A percentile compares a stretch with the other conserved stretches of the same genome.
phyloP scores from a whole-genome alignment of 2,888 invertebrate species.

The Xestia ashworthii region DNA sequence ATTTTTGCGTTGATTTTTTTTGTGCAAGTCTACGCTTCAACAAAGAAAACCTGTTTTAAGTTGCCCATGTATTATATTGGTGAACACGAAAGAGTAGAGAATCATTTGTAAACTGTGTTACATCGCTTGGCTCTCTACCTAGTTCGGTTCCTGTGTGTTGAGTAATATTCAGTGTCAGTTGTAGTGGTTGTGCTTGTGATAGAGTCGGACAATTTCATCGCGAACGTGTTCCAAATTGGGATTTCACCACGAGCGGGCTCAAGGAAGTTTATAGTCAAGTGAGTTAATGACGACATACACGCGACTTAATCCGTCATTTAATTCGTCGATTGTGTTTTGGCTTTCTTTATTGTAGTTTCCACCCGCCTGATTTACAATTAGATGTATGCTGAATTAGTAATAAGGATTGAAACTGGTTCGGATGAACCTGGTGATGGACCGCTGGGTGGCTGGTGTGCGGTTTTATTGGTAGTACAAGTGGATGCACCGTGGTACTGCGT shows the following conservation, averaged over 20 bases:
- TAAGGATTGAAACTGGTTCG: constrained; percentile 38
- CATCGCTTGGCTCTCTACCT: constrained; percentile 78
- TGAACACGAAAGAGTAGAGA: constrained; percentile 72
- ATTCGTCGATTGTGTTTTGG: constrained; percentile 45
- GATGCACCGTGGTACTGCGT: constrained; percentile 52
- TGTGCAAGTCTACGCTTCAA: constrained; percentile 75
- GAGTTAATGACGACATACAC: constrained; percentile 74
- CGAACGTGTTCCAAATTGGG: constrained; percentile 88
- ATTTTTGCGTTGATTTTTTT: constrained; percentile 86
- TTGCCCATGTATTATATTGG: constrained; percentile 75
- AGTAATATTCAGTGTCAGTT: constrained; percentile 89
- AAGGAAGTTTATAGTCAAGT: constrained; percentile 90
- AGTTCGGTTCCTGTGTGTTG: constrained; percentile 87
- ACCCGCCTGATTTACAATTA: constrained; percentile 33
- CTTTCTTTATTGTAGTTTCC: constrained; percentile 58
- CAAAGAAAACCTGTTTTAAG: constrained; percentile 83
- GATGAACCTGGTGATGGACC: constrained; percentile 13
- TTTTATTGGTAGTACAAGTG: constrained; percentile 27
- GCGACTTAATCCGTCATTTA: constrained; percentile 39
- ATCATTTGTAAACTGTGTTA: constrained; percentile 76
- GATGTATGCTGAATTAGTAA: constrained; percentile 37
- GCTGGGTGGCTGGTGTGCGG: constrained; percentile 5
- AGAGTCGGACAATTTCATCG: constrained; percentile 88
- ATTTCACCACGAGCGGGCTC: constrained; percentile 91
- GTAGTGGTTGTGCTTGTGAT: constrained; percentile 89